Conservation (phyloP, 92 coral and sea anemone species). For the Blastomussa wellsi region DNA sequence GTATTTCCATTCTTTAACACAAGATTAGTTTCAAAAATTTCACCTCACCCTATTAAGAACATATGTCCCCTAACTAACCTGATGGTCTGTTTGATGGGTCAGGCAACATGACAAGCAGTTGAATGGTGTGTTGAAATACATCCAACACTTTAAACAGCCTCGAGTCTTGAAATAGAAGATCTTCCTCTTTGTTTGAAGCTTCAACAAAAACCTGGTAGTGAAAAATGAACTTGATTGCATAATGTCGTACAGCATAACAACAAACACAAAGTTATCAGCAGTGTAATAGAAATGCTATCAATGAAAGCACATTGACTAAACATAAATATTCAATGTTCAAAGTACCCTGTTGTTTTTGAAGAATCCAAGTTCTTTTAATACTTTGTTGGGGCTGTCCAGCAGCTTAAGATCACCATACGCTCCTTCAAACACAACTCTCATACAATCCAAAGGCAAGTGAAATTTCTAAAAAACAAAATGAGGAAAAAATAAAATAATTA, state of each 20-base stretch:
- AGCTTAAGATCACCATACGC: slow-evolving; percentile 71
- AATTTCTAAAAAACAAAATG: slow-evolving; percentile 60
- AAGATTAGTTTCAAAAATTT: background rate
- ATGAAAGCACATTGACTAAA: too few relatives aligned
- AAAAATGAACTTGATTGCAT: background rate
- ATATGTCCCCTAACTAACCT: slow-evolving; percentile 51
- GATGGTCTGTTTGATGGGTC: slow-evolving; percentile 70
- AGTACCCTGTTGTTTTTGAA: slow-evolving; percentile 83
- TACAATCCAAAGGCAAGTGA: slow-evolving; percentile 65
- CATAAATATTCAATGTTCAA: background rate
- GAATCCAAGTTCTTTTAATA: slow-evolving; percentile 83
- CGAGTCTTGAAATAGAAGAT: slow-evolving; percentile 60
- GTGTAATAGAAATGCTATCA: too few relatives aligned
- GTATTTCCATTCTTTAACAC: background rate
- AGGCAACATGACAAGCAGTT: slow-evolving; percentile 69
- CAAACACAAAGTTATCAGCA: too few relatives aligned
- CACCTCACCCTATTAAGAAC: background rate
- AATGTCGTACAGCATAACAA: too few relatives aligned
- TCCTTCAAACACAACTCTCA: slow-evolving; percentile 82
- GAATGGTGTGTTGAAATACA: slow-evolving; percentile 73
- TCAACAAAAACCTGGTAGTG: slow-evolving; percentile 82
- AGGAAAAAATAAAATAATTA: background rate
- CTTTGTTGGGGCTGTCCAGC: slow-evolving; percentile 71
- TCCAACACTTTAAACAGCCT: slow-evolving; percentile 70
- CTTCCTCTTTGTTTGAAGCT: slow-evolving; percentile 70